phyloP scores from a whole-genome alignment of 2,888 invertebrate genomes.

The Ochropleura plecta region DNA sequence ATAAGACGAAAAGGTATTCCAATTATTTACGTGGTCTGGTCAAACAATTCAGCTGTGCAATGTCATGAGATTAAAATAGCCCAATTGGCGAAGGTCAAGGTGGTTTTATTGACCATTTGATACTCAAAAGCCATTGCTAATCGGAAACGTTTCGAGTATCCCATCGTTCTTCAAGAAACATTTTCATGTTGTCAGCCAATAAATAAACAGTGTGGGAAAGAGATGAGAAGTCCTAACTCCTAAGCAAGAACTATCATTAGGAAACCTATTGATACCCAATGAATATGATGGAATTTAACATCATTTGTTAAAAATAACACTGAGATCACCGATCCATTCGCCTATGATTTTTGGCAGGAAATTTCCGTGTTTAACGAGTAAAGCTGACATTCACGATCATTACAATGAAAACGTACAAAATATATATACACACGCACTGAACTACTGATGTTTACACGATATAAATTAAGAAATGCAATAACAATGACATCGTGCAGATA shows the following conservation, averaged over 20 bases:
- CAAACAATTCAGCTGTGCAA: not conserved
- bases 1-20: not conserved
- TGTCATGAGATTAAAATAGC: constrained; percentile 16
- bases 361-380: not conserved
- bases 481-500: constrained; percentile 56
- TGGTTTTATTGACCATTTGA: constrained; percentile 21
- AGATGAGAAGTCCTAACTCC: not conserved
- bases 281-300: constrained; percentile 4
- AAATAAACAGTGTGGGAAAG: not conserved
- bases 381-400: constrained; percentile 20
- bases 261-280: not conserved
- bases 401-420: constrained; percentile 19
- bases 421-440: constrained; percentile 4
- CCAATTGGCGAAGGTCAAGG: constrained; percentile 35
- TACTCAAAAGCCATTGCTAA: constrained; percentile 25
- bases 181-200: not conserved
- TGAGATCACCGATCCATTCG: constrained; percentile 27
- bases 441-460: constrained; percentile 33
- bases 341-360: not conserved
- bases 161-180: not conserved
- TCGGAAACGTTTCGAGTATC: constrained; percentile 12
- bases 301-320: not conserved
- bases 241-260: not conserved
- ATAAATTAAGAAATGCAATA: constrained; percentile 50
- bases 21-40: not conserved